Base-by-base conservation (phyloP, 2,797 vertebrate species). In the Austrolebias charrua region DNA sequence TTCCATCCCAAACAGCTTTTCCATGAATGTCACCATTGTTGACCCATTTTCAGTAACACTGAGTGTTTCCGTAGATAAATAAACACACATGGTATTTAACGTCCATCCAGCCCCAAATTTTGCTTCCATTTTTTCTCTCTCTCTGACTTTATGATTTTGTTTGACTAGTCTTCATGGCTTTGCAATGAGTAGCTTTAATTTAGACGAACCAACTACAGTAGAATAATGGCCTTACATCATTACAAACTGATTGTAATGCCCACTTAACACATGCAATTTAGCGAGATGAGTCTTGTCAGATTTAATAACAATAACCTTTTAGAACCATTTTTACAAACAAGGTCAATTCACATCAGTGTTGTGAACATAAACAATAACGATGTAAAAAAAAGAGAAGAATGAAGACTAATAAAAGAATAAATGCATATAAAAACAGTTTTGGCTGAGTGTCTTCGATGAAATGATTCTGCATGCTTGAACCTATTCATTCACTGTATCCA, bases 381-480 rank as follows among this genome's bases (percentile, higher is more conserved):
- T 35, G 15, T 46, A 29, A 29, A n/a, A 45, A 1, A 52, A 33
- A 33, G 13, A 18, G 33, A 43, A 43, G 35, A 42, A 24, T 50
- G 10, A 35, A 35, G 33, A 46, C 11, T 29, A n/a, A 52, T 15
- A 64, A 66, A 48, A 31, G 24, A 13, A 14, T 29, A 28, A n/a
- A 18, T 60, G 44, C 44, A 46, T 58, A 60, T 80, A 75, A 85
- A 79, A 73, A 63, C 73, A 79, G 81, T 90, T 91, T 86, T 79
- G 81, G 86, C 84, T 88, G 81, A 63, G 75, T 84, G 83, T 83
- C 80, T 83, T 79, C 79, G 71, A 69, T 86, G 76, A 86, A 82
- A 82, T 83, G 59, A 60, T 63, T 66, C 81, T 84, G 88, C 91
- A 88, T 85, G 91, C 78, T 86, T 75, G 75, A 83, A 89, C 90